Percentiles rank a stretch among this genome's conserved stretches.
These are phyloP conservation scores for Crypturellus tataupa DNA, from an alignment of 2,797 vertebrate species.

Conservation along the genomic window DNA sequence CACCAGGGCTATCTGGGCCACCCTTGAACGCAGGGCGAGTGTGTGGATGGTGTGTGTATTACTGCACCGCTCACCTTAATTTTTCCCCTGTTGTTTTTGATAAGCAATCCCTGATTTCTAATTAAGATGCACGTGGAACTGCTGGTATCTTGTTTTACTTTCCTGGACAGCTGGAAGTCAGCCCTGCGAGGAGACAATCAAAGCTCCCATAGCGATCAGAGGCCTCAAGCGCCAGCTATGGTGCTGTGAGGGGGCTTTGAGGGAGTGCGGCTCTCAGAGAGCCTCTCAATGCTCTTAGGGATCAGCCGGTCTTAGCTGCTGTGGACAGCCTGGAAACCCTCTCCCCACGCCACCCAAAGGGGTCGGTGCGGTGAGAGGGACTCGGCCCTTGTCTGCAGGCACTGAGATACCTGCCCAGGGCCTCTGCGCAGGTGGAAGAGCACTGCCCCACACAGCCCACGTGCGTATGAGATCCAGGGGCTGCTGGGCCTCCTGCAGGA, in stretches of 20 bases:
- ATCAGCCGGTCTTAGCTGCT: neutral
- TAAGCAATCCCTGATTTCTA: constrained; percentile 54
- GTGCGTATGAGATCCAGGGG: neutral
- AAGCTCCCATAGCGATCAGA: neutral
- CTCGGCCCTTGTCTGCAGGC: neutral
- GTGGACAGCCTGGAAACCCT: neutral
- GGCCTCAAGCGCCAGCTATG: neutral
- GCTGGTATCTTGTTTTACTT: constrained; percentile 21
- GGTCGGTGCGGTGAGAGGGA: neutral
- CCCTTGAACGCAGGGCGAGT: neutral
- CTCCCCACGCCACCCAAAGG: neutral
- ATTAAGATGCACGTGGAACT: constrained; percentile 38
- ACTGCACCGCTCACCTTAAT: neutral
- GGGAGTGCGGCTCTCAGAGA: neutral
- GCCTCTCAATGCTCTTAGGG: neutral
- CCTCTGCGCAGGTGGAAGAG: neutral
- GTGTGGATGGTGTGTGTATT: constrained; percentile 14
- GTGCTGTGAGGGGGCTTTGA: neutral
- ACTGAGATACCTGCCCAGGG: rapidly evolving
- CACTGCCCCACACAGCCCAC: neutral
- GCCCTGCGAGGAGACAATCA: neutral
- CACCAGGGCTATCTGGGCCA: constrained; percentile 46
- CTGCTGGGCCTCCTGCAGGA: neutral
- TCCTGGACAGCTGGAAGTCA: constrained; percentile 22
- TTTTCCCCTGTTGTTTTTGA: neutral